A percentile compares a stretch with the other conserved stretches of the same genome.
Conservation (phyloP, 1,140 invertebrate genomes). For the Papilio helenus region DNA sequence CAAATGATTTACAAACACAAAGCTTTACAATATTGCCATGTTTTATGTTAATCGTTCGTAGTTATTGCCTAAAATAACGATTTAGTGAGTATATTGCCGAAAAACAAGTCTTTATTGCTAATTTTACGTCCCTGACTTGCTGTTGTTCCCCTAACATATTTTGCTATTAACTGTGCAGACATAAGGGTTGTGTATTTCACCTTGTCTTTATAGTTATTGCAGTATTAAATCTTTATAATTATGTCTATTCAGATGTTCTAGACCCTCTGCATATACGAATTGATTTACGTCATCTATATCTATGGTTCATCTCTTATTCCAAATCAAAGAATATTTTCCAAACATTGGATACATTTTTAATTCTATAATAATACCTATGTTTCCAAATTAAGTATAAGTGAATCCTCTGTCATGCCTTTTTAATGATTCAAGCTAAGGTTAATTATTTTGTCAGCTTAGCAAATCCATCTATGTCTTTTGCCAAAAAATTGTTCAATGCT, state of each 20-base stretch:
- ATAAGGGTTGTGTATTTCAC: constrained; percentile 27
- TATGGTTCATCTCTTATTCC: not conserved
- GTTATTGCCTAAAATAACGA: constrained; percentile 27
- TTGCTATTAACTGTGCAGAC: constrained; percentile 10
- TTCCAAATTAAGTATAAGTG: too few species aligned
- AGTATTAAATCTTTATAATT: constrained; percentile 18
- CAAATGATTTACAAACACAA: not conserved
- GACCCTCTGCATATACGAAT: not conserved
- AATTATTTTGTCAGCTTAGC: too few species aligned
- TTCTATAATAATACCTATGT: too few species aligned
- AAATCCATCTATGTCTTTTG: too few species aligned
- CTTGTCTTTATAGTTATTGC: constrained; percentile 18
- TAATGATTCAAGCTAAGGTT: too few species aligned
- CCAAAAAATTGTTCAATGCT: too few species aligned
- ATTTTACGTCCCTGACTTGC: constrained; percentile 22
- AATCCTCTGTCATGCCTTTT: too few species aligned
- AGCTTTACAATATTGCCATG: constrained; percentile 5
- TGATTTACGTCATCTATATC: not conserved
- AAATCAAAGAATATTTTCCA: too few species aligned
- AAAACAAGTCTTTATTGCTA: constrained; percentile 28
- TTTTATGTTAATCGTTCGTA: constrained; percentile 19
- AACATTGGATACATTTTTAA: too few species aligned
- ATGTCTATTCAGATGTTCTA: not conserved
- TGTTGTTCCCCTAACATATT: constrained; percentile 8
- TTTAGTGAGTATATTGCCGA: constrained; percentile 25